Conservation (phyloP, 2,113 vertebrate species). For the Chascanopsetta lugubris region DNA sequence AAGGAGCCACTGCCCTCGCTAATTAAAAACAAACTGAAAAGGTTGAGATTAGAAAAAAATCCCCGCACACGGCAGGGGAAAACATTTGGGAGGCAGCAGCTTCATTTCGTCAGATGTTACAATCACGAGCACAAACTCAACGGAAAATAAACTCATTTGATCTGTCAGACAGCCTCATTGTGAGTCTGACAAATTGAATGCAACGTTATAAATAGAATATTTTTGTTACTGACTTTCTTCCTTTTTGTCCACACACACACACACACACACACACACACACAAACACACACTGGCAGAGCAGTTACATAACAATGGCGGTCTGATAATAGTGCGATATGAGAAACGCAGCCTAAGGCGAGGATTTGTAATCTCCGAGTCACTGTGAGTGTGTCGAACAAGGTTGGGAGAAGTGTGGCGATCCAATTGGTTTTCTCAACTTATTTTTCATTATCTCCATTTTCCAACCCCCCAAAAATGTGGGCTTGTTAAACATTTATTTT, state of each 20-base stretch:
- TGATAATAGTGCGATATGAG: conserved; percentile 52
- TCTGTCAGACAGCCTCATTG: conserved; percentile 24
- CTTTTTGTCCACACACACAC: neutral
- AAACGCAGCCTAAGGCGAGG: conserved; percentile 45
- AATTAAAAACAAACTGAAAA: conserved; percentile 46
- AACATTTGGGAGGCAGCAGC: conserved; percentile 10
- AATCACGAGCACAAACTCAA: neutral
- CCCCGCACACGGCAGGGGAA: neutral
- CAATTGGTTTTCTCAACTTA: conserved; percentile 14
- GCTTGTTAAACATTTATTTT: conserved; percentile 20
- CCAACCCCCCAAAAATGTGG: neutral
- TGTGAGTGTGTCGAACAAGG: conserved; percentile 2
- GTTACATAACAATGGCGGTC: conserved; percentile 43
- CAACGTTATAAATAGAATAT: conserved; percentile 17
- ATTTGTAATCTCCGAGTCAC: conserved; percentile 41
- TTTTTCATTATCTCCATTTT: conserved; percentile 8
- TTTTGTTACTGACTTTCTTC: conserved; percentile 1
- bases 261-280: neutral
- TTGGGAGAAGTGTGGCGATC: neutral
- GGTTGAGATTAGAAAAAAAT: neutral
- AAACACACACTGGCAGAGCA: neutral
- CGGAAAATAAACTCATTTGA: conserved; percentile 23
- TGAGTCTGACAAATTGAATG: conserved; percentile 15
- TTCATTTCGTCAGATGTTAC: conserved; percentile 1
- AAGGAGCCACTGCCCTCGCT: conserved; percentile 33